Conservation (phyloP, 1,140 invertebrate species). For the Diplogasteroides magnus region DNA sequence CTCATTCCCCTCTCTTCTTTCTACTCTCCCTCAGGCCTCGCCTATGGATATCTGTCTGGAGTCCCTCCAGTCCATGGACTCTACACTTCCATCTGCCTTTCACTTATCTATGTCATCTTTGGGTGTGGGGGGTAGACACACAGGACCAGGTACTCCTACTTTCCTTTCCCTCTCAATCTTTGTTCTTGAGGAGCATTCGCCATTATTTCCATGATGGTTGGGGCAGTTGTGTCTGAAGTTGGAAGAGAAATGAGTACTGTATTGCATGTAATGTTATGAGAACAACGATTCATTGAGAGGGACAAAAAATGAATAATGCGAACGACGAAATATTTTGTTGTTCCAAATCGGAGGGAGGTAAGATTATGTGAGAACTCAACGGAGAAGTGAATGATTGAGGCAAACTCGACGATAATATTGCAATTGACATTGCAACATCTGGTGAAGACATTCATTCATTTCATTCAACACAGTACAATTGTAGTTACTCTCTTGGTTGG, state of each 20-base stretch:
- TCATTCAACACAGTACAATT: not conserved
- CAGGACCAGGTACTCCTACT: constrained; percentile 33
- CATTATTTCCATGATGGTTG: constrained; percentile 58
- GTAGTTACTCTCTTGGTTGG: constrained; percentile 4
- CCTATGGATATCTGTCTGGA: constrained; percentile 57
- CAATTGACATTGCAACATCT: constrained; percentile 12
- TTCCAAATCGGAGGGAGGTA: constrained; percentile 19
- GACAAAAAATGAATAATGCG: constrained; percentile 1
- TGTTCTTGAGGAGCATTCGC: constrained; percentile 56
- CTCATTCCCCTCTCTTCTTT: too few relatives aligned
- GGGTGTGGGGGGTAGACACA: constrained; percentile 58
- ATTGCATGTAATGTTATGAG: constrained; percentile 3
- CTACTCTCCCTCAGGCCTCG: too few relatives aligned
- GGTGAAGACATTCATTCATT: too few relatives aligned
- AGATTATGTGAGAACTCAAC: not conserved
- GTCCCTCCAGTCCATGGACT: constrained; percentile 58
- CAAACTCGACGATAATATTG: constrained; percentile 1
- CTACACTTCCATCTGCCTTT: constrained; percentile 59
- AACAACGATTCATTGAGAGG: constrained; percentile 3
- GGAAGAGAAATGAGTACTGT: constrained; percentile 5
- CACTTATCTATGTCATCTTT: constrained; percentile 58
- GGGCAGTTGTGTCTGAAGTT: constrained; percentile 44
- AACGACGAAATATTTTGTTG: constrained; percentile 14
- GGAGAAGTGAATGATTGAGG: constrained; percentile 1
- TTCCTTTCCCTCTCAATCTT: not conserved